Evolutionary conservation across 2,113 vertebrate genomes (phyloP).

Genomic region (Cephalopholis sonnerati): DNA sequence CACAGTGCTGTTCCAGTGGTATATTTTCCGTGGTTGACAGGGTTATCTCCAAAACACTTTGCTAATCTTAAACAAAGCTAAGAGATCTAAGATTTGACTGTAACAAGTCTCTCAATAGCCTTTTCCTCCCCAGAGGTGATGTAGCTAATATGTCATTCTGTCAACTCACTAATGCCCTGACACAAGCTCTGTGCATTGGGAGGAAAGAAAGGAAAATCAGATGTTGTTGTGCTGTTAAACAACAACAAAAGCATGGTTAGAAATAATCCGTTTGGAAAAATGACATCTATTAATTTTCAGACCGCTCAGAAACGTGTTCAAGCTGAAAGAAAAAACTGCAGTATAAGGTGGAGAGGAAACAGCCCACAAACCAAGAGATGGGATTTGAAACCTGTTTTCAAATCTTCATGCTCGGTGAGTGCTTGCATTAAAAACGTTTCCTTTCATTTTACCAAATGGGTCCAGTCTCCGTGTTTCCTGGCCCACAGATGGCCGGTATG

Average conservation of each 20-base stretch:
- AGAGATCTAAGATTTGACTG: conserved; percentile 47
- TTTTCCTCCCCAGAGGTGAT: conserved; percentile 40
- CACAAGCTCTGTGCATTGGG: conserved; percentile 18
- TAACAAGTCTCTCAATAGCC: conserved; percentile 21
- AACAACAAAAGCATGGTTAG: not conserved
- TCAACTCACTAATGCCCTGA: conserved; percentile 31
- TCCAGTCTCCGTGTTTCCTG: conserved; percentile 50
- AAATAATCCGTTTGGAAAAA: not conserved
- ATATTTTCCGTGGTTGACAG: conserved; percentile 6
- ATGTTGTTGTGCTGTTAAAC: not conserved
- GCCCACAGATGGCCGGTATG: conserved; percentile 66
- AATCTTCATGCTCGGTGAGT: conserved; percentile 35
- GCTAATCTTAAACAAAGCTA: conserved; percentile 47
- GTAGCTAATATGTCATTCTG: conserved; percentile 50
- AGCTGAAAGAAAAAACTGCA: not conserved
- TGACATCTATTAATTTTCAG: not conserved
- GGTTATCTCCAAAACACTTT: conserved; percentile 19
- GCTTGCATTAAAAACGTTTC: conserved; percentile 68
- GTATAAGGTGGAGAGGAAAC: conserved; percentile 4
- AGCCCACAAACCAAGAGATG: conserved; percentile 32
- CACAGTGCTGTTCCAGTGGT: not conserved
- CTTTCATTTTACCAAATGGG: conserved; percentile 73
- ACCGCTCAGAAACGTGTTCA: not conserved
- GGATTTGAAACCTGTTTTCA: conserved; percentile 46
- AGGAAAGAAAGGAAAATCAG: not conserved